A percentile compares a stretch with the other conserved stretches of the same genome.
phyloP scores from a whole-genome alignment of 2,888 invertebrate species.

The Halictus ligatus region DNA sequence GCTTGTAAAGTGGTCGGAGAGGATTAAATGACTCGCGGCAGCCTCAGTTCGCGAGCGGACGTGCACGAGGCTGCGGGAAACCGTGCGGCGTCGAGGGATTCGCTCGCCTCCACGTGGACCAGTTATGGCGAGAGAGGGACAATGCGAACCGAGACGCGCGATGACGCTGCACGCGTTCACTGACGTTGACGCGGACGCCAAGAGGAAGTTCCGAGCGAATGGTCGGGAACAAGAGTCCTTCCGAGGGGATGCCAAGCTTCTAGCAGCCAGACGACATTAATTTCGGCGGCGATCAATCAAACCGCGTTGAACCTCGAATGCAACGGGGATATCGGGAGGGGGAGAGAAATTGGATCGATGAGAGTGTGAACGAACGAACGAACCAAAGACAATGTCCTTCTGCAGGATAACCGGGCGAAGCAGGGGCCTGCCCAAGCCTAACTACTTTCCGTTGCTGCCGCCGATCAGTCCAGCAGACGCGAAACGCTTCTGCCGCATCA shows the following conservation, averaged over 20 bases:
- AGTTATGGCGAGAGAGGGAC: slow-evolving; percentile 46
- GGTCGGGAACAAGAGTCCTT: slow-evolving; percentile 46
- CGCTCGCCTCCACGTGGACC: background rate
- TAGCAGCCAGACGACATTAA: slow-evolving; percentile 24
- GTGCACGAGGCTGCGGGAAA: background rate
- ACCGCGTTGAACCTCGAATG: background rate
- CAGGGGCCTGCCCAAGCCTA: slow-evolving; percentile 92
- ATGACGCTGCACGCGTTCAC: slow-evolving; percentile 29
- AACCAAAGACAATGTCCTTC: slow-evolving; percentile 87
- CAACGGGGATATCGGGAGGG: background rate
- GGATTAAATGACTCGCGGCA: background rate
- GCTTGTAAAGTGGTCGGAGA: background rate
- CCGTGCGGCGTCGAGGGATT: background rate
- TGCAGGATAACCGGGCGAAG: slow-evolving; percentile 93
- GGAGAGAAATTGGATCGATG: slow-evolving; percentile 15
- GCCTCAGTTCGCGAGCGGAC: background rate
- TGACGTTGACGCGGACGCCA: slow-evolving; percentile 43
- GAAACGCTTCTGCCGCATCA: slow-evolving; percentile 91
- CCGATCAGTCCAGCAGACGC: slow-evolving; percentile 94
- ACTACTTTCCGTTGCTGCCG: slow-evolving; percentile 92
- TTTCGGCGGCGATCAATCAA: background rate
- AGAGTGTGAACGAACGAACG: background rate
- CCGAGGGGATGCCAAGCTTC: slow-evolving; percentile 54
- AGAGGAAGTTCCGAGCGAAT: slow-evolving; percentile 50
- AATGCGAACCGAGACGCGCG: slow-evolving; percentile 24